phyloP scores from a whole-genome alignment of 2,113 vertebrate genomes.

The Anser cygnoides region DNA sequence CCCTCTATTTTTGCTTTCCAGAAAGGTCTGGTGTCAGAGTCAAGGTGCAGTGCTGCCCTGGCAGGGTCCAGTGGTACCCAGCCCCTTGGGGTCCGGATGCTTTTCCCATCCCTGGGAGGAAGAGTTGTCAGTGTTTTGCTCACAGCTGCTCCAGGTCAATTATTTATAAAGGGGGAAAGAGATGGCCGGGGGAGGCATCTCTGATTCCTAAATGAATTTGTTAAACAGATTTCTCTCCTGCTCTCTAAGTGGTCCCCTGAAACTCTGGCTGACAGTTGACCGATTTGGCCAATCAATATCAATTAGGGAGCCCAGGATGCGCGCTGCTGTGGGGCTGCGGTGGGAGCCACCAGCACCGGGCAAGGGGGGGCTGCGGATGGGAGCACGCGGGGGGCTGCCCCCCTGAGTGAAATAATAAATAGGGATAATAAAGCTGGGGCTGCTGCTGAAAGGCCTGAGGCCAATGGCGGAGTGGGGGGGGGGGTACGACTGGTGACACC shows the following conservation, averaged over 20 bases:
- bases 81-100: background rate
- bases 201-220: conserved; percentile 89
- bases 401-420: background rate
- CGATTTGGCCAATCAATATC: conserved; percentile 88
- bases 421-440: background rate
- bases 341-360: background rate
- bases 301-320: conserved; percentile 70
- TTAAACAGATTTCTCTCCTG: conserved; percentile 84
- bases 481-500: background rate
- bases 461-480: background rate
- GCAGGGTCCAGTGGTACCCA: background rate
- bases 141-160: conserved; percentile 76
- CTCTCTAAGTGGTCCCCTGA: conserved; percentile 87
- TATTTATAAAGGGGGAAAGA: conserved; percentile 80
- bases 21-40: background rate
- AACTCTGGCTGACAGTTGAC: conserved; percentile 91
- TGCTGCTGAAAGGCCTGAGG: background rate
- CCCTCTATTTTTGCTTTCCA: rapidly evolving
- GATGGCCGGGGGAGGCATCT: background rate
- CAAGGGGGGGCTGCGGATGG: rapidly evolving
- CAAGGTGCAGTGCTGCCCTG: background rate
- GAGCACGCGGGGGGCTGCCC: rapidly evolving
- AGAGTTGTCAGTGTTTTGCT: conserved; percentile 55
- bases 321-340: background rate
- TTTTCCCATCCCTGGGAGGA: background rate